Evolutionary conservation across 2,797 vertebrate genomes (phyloP).

Genomic region (Aldrovandia affinis): DNA sequence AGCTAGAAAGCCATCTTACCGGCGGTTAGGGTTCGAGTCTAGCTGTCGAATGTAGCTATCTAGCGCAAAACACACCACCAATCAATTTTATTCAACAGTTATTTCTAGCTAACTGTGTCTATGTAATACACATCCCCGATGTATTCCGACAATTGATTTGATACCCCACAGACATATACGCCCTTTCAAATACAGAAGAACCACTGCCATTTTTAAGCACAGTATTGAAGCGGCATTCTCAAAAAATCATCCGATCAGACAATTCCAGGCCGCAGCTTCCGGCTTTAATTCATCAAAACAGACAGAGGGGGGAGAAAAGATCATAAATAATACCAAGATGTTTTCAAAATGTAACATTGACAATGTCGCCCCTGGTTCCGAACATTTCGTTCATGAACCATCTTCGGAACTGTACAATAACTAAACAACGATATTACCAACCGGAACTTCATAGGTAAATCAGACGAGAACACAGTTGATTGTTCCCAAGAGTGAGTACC

Average conservation of each 20-base stretch:
- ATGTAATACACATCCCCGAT: not conserved
- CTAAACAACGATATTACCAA: not conserved
- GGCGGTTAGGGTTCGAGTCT: not conserved
- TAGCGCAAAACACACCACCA: constrained; percentile 42
- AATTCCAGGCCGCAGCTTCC: constrained; percentile 19
- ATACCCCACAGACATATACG: not conserved
- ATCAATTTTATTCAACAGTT: not conserved
- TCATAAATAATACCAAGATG: not conserved
- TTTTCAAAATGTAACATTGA: not conserved
- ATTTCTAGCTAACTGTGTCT: not conserved
- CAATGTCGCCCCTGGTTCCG: not conserved
- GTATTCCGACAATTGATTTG: not conserved
- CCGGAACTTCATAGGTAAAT: not conserved
- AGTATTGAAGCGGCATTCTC: constrained; percentile 3
- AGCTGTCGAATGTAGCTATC: constrained; percentile 25
- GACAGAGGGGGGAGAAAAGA: not conserved
- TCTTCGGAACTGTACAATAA: not conserved
- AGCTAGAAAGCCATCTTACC: not conserved
- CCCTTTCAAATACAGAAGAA: not conserved
- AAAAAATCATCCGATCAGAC: not conserved
- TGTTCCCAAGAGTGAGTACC: not conserved
- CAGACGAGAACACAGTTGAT: not conserved
- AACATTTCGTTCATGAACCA: not conserved
- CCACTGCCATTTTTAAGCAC: not conserved
- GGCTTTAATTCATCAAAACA: constrained; percentile 31